Evolutionary conservation across 2,113 vertebrate species (phyloP).

Genomic region (Theristicus caerulescens): DNA sequence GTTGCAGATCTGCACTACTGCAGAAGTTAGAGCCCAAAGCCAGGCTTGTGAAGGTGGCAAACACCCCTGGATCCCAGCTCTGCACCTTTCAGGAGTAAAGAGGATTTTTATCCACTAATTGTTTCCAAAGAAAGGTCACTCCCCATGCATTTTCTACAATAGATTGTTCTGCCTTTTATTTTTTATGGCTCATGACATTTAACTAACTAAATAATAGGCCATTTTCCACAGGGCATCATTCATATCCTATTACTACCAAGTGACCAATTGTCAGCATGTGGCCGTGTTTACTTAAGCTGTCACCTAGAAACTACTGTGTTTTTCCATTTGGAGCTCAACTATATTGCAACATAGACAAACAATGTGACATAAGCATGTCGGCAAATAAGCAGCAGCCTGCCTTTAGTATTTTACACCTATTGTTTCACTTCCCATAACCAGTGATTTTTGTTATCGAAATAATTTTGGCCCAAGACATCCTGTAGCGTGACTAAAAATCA

Average conservation of each 20-base stretch:
- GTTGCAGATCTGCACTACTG: not conserved
- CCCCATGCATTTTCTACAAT: not conserved
- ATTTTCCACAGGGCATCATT: not conserved
- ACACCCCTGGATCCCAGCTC: rapidly evolving
- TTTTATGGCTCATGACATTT: not conserved
- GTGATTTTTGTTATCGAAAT: not conserved
- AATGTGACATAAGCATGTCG: not conserved
- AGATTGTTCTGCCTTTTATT: not conserved
- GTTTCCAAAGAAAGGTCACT: not conserved
- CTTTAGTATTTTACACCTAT: not conserved
- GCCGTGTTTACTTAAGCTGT: not conserved
- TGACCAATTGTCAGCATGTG: not conserved
- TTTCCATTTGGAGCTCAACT: not conserved
- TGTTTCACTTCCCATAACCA: not conserved
- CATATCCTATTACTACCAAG: not conserved
- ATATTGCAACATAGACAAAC: not conserved
- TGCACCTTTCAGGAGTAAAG: not conserved
- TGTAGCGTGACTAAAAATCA: not conserved
- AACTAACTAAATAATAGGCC: not conserved
- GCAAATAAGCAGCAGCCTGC: not conserved
- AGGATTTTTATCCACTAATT: not conserved
- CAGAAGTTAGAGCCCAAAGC: not conserved
- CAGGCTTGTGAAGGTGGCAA: not conserved
- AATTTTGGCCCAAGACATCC: not conserved
- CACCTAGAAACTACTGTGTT: not conserved